Evolutionary conservation across 2,797 vertebrate genomes (phyloP).

Genomic region (Tachyglossus aculeatus): DNA sequence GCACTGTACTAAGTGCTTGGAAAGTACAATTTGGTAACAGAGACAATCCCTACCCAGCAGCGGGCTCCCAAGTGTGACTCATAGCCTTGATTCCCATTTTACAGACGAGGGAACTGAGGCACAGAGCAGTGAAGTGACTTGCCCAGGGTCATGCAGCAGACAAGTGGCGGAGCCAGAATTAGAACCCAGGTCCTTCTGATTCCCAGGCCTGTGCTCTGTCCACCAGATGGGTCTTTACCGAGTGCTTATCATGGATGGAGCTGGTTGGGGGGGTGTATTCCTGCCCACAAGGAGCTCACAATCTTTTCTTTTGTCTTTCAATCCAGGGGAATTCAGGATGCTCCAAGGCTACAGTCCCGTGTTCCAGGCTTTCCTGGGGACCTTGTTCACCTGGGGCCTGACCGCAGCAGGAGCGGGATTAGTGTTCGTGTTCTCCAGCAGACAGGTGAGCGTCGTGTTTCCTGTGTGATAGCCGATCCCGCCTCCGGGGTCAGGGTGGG

Average conservation of each 20-base stretch:
- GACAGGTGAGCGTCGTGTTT: slow-evolving; percentile 78
- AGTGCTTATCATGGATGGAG: not conserved
- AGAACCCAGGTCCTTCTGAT: not conserved
- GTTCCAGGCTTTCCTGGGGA: slow-evolving; percentile 88
- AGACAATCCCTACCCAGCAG: no score
- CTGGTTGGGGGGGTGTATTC: accelerated
- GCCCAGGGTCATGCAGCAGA: no score
- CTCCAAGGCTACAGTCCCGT: slow-evolving; percentile 83
- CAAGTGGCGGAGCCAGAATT: no score
- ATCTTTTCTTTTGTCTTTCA: not conserved
- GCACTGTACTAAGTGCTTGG: no score
- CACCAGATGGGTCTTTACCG: not conserved
- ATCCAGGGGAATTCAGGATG: slow-evolving; percentile 75
- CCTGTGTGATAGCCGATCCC: no score
- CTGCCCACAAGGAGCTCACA: no score
- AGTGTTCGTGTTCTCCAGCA: slow-evolving; percentile 89
- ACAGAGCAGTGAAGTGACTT: no score
- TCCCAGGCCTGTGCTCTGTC: not conserved
- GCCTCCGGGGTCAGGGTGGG: no score
- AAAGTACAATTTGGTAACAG: no score
- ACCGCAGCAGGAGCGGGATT: slow-evolving; percentile 90
- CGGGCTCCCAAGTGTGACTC: no score
- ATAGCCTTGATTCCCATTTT: no score
- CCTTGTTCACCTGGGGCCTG: slow-evolving; percentile 91
- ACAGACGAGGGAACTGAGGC: no score